A percentile compares a stretch with the other conserved stretches of the same genome.
These are phyloP conservation scores for Sitophilus oryzae DNA, from an alignment of 1,140 invertebrate genomes.

Conservation along the genomic window DNA sequence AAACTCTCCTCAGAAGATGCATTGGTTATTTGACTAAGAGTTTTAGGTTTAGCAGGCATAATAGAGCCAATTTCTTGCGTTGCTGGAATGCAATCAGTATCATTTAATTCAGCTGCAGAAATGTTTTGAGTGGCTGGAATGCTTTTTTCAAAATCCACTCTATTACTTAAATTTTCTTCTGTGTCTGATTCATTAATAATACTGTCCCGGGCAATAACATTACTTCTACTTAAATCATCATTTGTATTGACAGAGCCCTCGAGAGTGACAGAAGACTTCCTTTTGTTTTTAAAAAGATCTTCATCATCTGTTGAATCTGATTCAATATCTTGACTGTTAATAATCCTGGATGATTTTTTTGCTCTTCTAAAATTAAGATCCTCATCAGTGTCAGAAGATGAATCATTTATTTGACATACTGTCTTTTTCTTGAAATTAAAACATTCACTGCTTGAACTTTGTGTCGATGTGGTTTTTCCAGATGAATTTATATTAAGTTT, in stretches of 20 bases:
- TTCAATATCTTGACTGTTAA: slow-evolving; percentile 9
- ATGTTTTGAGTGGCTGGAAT: slow-evolving; percentile 14
- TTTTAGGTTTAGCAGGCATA: slow-evolving; percentile 8
- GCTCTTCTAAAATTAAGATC: slow-evolving; percentile 1
- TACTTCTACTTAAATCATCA: not conserved
- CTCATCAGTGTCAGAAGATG: slow-evolving; percentile 9
- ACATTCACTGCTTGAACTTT: too few relatives aligned
- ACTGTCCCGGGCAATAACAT: not conserved
- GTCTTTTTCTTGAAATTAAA: slow-evolving; percentile 5
- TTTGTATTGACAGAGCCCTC: not conserved
- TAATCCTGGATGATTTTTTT: slow-evolving; percentile 13
- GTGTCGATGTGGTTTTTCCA: too few relatives aligned
- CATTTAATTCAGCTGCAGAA: slow-evolving; percentile 15
- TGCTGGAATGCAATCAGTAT: slow-evolving; percentile 25
- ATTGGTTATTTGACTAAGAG: slow-evolving; percentile 9
- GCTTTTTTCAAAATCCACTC: slow-evolving; percentile 1
- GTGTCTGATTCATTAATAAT: slow-evolving; percentile 15
- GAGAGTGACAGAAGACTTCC: too few relatives aligned
- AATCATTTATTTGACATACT: not conserved
- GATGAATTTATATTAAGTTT: too few relatives aligned
- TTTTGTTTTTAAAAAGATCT: not conserved
- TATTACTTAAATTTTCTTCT: slow-evolving; percentile 7
- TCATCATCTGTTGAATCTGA: not conserved
- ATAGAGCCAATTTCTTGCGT: slow-evolving; percentile 25
- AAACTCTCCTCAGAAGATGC: slow-evolving; percentile 24